These are phyloP conservation scores for Gymnoscopelus braueri DNA, from an alignment of 2,797 vertebrate species.

Conservation along the genomic window DNA sequence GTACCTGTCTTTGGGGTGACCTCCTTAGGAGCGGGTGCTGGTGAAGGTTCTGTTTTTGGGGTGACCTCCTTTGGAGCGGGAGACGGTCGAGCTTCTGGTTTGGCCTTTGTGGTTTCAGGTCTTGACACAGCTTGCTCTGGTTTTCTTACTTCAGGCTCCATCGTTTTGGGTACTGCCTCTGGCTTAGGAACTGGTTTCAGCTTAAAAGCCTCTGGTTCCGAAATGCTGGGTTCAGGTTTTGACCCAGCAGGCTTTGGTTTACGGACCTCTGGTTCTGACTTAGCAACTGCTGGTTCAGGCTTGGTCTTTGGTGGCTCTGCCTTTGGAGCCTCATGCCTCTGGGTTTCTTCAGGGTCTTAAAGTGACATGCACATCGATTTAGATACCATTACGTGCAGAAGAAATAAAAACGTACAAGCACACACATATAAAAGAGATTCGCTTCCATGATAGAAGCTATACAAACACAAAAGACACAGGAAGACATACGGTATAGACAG, in stretches of 20 bases:
- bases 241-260: conserved; percentile 64
- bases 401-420: conserved; percentile 34
- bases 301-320: conserved; percentile 66
- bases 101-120: conserved; percentile 18
- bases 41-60: conserved; percentile 28
- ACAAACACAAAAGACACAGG: conserved; percentile 39
- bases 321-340: conserved; percentile 81
- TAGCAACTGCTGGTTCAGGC: conserved; percentile 28
- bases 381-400: conserved; percentile 35
- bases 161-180: neutral
- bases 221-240: conserved; percentile 31
- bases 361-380: conserved; percentile 71
- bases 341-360: conserved; percentile 85
- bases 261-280: conserved; percentile 71
- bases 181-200: conserved; percentile 16
- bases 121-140: conserved; percentile 26
- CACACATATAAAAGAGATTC: conserved; percentile 50
- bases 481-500: conserved; percentile 15
- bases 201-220: conserved; percentile 32
- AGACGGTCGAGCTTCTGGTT: neutral
- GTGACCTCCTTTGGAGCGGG: conserved; percentile 76
- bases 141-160: conserved; percentile 16
- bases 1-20: conserved; percentile 86
- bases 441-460: conserved; percentile 70
- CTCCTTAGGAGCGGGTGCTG: conserved; percentile 72